Evolutionary conservation across 2,797 vertebrate genomes (phyloP), one percentile per base, ranked within the genome.

Genomic region (Acrossocheilus fasciatus): DNA sequence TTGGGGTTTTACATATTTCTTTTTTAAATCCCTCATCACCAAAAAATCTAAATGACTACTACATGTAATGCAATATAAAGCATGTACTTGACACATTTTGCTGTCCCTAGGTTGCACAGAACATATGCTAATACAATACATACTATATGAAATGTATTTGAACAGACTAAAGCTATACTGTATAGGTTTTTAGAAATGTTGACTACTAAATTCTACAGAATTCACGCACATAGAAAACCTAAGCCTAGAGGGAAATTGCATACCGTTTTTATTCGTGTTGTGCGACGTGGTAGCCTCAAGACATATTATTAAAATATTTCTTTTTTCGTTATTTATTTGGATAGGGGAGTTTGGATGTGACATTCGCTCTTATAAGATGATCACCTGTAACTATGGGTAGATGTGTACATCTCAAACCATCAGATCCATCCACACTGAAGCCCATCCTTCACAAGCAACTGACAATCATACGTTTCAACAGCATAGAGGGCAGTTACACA

Each of bases 1-100:
- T 39, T 68, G 34, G 15, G 14, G 84, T 99, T 17, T 34, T 66
- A 66, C 2, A 17, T 34, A 68, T 68, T 64, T 64, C 20, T 26
- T 5, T 64, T 64, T 64, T 64, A 14, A 26, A 4, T 54, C 45
- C 12, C 50, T 18, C 50, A 2, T 18, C 17, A 18, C 15, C 5
- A 18, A 54, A 54, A 54, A 54, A 54, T 1, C 18, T 7, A 39
- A 64, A 26, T 14, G n/a, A 5, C 36, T 5, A 36, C 36, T 36
- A 5, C 36, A 39, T 39, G 4, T 39, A 39, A 39, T 30, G 9
- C 20, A 59, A n/a, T n/a, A 11, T 26, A 39, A 62, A 59, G 9
- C 20, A 11, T 8, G 57, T 10, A 1, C 0, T 1, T 59, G 23
- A 59, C 15, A 10, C n/a, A 26, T 62, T 11, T 62, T 64, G 11